Base-by-base conservation (phyloP, 2,888 invertebrate species). In the Zele albiditarsus region DNA sequence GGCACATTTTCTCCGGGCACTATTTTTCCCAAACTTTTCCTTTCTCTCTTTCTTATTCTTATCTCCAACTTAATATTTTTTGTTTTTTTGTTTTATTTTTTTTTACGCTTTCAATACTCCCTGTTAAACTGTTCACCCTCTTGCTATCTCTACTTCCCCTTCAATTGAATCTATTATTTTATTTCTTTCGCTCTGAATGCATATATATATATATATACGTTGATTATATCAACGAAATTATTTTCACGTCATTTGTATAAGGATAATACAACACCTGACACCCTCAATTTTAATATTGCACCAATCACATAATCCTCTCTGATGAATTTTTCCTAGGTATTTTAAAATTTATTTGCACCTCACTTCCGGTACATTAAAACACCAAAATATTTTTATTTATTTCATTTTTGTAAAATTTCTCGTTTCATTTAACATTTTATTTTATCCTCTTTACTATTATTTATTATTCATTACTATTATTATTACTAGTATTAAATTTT, bases 251-350 rank as follows among this genome's bases (percentile, higher is more conserved):
- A 53, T 23, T 57, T 31, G 2, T 8, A 23, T 20, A 23, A 33
- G 3, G 8, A 20, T n/a, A 53, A 27, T 16, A 28, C 28, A 28
- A 63, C 38, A 33, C 63, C n/a, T 27, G 28, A 62, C 62, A 27
- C 63, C 33, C 23, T n/a, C 10, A 38, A 23, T 31, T 20, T 38
- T 33, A n/a, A 28, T 31, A 16, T 20, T 33, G 5, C 28, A 71
- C 28, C 33, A 71, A 57, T 70, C 69, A 70, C 69, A 70, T 58
- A 58, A 65, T 74, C 58, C 71, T 60, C 68, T 66, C 31, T 42
- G 31, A 31, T 33, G 2, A 23, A 31, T 42, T 31, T 57, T n/a
- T 67, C 42, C 25, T n/a, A 25, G 20, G 8, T 53, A 53, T 53
- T 20, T 38, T 12, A 38, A 4, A 53, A 53, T 53, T 53, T 53